These are phyloP conservation scores for Tamias sibiricus DNA, from an alignment of 2,113 vertebrate species.

Conservation along the genomic window DNA sequence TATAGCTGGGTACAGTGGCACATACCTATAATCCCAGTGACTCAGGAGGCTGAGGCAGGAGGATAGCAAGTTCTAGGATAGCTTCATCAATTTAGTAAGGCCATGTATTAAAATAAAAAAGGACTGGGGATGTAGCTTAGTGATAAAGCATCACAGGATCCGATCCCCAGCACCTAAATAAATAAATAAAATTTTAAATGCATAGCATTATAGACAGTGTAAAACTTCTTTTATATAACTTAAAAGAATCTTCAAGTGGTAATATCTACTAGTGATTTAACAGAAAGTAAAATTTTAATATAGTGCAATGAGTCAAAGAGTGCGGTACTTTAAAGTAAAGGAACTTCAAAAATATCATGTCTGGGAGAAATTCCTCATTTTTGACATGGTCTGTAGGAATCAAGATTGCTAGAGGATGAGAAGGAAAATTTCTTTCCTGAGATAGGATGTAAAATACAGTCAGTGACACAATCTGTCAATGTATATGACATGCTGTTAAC, in stretches of 20 bases:
- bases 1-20: too few species aligned
- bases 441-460: constrained; percentile 22
- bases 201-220: not conserved
- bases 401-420: not conserved
- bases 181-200: not conserved
- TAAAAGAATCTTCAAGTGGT: not conserved
- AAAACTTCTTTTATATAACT: constrained; percentile 44
- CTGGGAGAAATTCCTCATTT: not conserved
- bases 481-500: not conserved
- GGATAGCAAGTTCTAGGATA: too few species aligned
- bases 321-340: not conserved
- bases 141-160: too few species aligned
- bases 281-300: constrained; percentile 9
- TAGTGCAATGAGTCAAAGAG: not conserved
- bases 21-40: too few species aligned
- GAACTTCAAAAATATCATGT: constrained; percentile 22
- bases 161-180: not conserved
- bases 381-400: not conserved
- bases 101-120: too few species aligned
- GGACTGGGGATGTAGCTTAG: too few species aligned
- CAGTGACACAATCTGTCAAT: not conserved
- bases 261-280: constrained; percentile 9
- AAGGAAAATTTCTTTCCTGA: not conserved
- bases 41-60: too few species aligned
- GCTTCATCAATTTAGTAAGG: too few species aligned